Evolutionary conservation across 2,888 invertebrate genomes (phyloP).

Genomic region (Geotrupes spiniger): DNA sequence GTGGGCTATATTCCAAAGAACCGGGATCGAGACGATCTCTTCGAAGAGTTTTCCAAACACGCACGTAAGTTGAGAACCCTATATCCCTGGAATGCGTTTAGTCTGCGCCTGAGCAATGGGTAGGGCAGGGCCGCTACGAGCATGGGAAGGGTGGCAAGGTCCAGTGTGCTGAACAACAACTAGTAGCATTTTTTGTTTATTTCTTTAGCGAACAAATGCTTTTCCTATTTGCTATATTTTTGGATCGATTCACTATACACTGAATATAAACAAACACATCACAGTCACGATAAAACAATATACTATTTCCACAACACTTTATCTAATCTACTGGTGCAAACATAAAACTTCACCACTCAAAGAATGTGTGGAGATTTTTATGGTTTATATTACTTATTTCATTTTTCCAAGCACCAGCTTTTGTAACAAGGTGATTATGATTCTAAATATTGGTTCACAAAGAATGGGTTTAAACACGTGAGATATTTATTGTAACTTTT

Average conservation of each 20-base stretch:
- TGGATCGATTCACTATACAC: too few relatives aligned
- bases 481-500: too few relatives aligned
- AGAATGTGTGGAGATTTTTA: too few relatives aligned
- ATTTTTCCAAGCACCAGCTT: too few relatives aligned
- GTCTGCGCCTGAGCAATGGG: conserved; percentile 51
- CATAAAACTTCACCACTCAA: too few relatives aligned
- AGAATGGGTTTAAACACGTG: too few relatives aligned
- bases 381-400: too few relatives aligned
- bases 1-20: conserved; percentile 99
- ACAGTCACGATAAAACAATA: conserved; percentile 1
- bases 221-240: neutral
- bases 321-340: too few relatives aligned
- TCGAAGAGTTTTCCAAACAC: conserved; percentile 98
- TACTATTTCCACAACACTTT: too few relatives aligned
- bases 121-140: conserved; percentile 52
- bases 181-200: conserved; percentile 2
- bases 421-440: too few relatives aligned
- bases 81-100: conserved; percentile 48
- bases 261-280: neutral
- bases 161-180: conserved; percentile 33
- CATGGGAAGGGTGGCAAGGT: conserved; percentile 46
- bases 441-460: too few relatives aligned
- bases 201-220: neutral
- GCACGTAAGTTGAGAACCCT: conserved; percentile 91
- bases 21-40: conserved; percentile 98